phyloP scores from a whole-genome alignment of 2,888 invertebrate species.

The Corbicula japonica region DNA sequence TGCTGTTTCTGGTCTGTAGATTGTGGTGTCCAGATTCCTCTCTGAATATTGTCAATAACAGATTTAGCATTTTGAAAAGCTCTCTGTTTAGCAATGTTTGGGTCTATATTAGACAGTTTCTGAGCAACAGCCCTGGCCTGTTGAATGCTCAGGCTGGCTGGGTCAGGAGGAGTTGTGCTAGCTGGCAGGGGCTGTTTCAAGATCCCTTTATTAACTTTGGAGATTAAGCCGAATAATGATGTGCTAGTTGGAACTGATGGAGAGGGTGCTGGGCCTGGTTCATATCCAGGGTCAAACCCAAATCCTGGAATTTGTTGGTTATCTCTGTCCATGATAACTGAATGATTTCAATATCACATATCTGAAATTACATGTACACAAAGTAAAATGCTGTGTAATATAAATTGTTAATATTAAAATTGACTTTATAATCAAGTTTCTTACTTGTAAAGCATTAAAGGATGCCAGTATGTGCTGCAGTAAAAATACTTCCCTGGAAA shows the following conservation, averaged over 20 bases:
- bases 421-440: too few relatives aligned
- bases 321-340: conserved; percentile 17
- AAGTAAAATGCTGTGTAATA: too few relatives aligned
- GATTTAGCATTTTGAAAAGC: conserved; percentile 48
- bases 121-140: conserved; percentile 33
- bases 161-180: not conserved
- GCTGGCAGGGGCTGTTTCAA: conserved; percentile 9
- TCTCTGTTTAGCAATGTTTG: conserved; percentile 24
- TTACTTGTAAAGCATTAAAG: too few relatives aligned
- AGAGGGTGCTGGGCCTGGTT: conserved; percentile 20
- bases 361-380: too few relatives aligned
- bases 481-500: too few relatives aligned
- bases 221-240: conserved; percentile 60
- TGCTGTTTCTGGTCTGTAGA: not conserved
- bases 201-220: conserved; percentile 53
- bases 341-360: too few relatives aligned
- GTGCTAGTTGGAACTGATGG: conserved; percentile 20
- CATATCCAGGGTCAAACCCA: conserved; percentile 45
- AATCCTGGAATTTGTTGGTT: conserved; percentile 39
- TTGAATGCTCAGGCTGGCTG: not conserved
- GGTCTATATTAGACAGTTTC: conserved; percentile 10
- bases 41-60: conserved; percentile 47
- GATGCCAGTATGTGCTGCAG: too few relatives aligned
- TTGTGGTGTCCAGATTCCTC: conserved; percentile 41
- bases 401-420: too few relatives aligned